Conservation (phyloP, 1,140 invertebrate species). For the Bemisia tabaci region DNA sequence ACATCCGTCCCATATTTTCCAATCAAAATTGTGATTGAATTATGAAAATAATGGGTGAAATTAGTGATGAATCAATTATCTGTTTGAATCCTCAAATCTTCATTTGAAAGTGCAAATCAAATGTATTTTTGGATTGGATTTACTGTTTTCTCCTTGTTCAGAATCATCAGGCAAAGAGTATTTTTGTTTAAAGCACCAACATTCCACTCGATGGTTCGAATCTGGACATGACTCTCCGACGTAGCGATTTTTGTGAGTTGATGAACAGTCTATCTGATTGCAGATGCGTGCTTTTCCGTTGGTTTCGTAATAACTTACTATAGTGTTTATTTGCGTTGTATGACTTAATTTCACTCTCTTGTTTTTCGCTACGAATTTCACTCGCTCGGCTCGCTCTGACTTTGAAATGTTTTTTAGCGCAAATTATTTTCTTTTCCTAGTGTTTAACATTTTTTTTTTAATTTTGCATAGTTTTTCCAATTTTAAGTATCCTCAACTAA, state of each 20-base stretch:
- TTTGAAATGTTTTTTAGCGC: neutral
- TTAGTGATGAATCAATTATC: too few relatives aligned
- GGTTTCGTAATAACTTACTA: conserved; percentile 6
- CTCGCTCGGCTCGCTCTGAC: neutral
- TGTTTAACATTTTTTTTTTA: neutral
- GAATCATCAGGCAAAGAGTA: neutral
- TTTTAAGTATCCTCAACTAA: too few relatives aligned
- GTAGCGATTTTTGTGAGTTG: neutral
- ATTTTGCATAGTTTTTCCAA: neutral
- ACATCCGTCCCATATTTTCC: too few relatives aligned
- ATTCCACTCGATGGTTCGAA: neutral
- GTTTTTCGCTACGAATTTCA: neutral
- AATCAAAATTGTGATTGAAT: too few relatives aligned
- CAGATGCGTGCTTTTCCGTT: neutral
- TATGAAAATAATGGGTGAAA: too few relatives aligned
- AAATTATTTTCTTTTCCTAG: neutral
- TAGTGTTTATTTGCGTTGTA: conserved; percentile 15
- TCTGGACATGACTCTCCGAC: neutral
- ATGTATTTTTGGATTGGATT: neutral
- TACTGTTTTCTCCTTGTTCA: neutral
- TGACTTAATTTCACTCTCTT: conserved; percentile 35
- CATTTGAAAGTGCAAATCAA: neutral
- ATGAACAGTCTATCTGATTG: neutral
- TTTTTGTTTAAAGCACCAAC: neutral
- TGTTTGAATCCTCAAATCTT: too few relatives aligned